phyloP scores from a whole-genome alignment of 2,797 vertebrate species.

The Oryzias dopingdopingensis region DNA sequence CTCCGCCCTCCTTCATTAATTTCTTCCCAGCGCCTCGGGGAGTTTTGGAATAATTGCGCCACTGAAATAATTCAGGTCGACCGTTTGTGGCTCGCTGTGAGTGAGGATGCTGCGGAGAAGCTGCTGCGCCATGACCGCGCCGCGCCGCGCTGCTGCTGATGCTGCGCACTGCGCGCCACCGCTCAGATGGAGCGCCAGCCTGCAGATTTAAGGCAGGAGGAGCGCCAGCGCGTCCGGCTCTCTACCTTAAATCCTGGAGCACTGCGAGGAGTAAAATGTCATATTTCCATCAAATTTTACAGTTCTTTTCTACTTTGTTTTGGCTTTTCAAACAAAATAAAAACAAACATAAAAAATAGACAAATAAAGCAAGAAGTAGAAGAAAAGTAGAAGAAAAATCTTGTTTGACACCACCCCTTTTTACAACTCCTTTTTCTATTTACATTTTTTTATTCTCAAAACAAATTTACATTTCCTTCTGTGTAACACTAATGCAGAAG shows the following conservation, averaged over 20 bases:
- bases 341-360: too few relatives aligned
- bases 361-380: too few relatives aligned
- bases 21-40: conserved; percentile 59
- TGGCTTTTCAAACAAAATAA: too few relatives aligned
- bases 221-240: conserved; percentile 5
- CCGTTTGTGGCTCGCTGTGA: conserved; percentile 23
- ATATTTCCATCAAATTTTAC: too few relatives aligned
- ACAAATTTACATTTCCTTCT: too few relatives aligned
- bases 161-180: conserved; percentile 30
- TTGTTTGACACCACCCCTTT: too few relatives aligned
- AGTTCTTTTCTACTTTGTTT: too few relatives aligned
- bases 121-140: conserved; percentile 21
- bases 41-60: conserved; percentile 67
- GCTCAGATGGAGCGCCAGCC: conserved; percentile 32
- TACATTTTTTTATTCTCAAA: too few relatives aligned
- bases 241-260: neutral
- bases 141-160: conserved; percentile 21
- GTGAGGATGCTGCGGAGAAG: conserved; percentile 29
- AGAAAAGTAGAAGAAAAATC: too few relatives aligned
- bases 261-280: too few relatives aligned
- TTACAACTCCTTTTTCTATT: too few relatives aligned
- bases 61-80: conserved; percentile 73
- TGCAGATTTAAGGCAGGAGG: conserved; percentile 27
- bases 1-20: conserved; percentile 68
- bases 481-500: too few relatives aligned